Base-by-base conservation (phyloP, 2,797 vertebrate species). In the Neopelma chrysocephalum region DNA sequence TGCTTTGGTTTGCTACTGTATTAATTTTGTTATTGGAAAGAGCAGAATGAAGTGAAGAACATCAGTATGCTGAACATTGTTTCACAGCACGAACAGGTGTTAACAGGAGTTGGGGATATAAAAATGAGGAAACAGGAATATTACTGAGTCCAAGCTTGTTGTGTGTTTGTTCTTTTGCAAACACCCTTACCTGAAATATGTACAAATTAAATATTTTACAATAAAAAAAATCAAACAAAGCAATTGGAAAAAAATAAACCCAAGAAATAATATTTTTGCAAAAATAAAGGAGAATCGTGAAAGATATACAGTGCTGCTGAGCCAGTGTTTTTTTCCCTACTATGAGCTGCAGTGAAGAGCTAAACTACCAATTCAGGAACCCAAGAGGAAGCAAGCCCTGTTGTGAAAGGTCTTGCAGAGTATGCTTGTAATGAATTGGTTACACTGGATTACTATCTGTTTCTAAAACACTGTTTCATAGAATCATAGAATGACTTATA, bases 241-340 rank as follows among this genome's bases (percentile, higher is more conserved):
- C 27, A 32, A 11, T 16, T 4, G 11, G 36, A 32, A 15, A 22
- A 47, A 6, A 0, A 2, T 5, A 50, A 20, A 0, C 3, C 14
- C 25, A 61, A 45, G 4, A 65, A 81, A 71, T 43, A 9, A 12
- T 18, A 40, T 68, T 79, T 85, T 82, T 82, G 1, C 32, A 82
- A 50, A 82, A 72, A 38, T 15, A 58, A 43, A 85, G 4, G 5
- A 3, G 7, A 82, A 3, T 32, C 21, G 29, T 51, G 48, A 68
- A 71, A 60, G 19, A 43, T 47, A 50, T 5, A 45, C 12, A 38
- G 6, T 66, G 15, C 10, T 73, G n/a, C 26, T 72, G 34, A 85
- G 47, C 5, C 36, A 50, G 20, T 40, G 23, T 1, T 21, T 75
- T 79, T 69, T 65, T 27, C 21, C 19, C 65, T 93, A 53, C 4